Conservation (phyloP, 2,888 invertebrate genomes). For the Strigamia maritima region DNA sequence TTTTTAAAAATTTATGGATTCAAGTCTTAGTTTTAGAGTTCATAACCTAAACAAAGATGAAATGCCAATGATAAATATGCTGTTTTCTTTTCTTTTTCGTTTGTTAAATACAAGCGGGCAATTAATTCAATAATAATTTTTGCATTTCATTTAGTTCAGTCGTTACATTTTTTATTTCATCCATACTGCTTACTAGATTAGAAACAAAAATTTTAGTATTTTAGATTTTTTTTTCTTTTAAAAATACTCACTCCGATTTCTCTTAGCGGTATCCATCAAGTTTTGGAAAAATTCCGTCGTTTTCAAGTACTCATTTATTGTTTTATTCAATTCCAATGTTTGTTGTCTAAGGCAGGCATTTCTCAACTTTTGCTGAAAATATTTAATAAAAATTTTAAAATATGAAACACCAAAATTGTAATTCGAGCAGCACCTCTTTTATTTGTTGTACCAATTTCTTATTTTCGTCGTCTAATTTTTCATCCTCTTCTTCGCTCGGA, state of each 20-base stretch:
- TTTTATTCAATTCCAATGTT: background rate
- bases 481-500: background rate
- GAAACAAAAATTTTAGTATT: no score
- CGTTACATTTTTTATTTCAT: background rate
- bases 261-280: background rate
- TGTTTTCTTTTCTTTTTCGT: no score
- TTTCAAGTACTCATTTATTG: background rate
- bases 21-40: no score
- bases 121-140: background rate
- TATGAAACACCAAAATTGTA: background rate
- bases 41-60: no score
- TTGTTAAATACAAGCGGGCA: background rate
- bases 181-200: background rate
- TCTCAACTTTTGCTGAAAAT: background rate
- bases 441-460: background rate
- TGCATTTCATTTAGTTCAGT: background rate
- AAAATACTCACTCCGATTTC: background rate
- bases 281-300: background rate
- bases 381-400: background rate
- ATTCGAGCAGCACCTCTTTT: background rate
- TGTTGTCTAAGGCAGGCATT: background rate
- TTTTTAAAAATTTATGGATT: no score
- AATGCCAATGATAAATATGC: no score
- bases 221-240: background rate
- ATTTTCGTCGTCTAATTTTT: background rate